Percentiles rank a stretch among this genome's conserved stretches.
Evolutionary conservation across 2,113 vertebrate genomes (phyloP).

Genomic region (Anoura caudifer): DNA sequence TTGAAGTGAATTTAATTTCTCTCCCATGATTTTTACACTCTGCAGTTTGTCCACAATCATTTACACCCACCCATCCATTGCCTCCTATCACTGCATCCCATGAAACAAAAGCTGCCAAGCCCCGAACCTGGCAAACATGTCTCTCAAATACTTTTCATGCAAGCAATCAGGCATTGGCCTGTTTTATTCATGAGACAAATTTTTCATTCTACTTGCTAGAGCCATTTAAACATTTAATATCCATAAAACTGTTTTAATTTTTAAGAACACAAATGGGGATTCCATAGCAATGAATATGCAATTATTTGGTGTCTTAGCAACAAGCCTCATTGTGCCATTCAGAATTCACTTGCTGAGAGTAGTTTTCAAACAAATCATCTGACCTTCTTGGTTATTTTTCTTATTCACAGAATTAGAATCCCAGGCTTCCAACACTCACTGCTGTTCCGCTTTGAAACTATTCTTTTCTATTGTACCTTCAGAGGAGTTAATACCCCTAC

Average conservation of each 20-base stretch:
- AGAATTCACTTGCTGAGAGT: conserved; percentile 44
- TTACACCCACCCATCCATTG: conserved; percentile 61
- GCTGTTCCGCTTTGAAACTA: not conserved
- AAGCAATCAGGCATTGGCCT: conserved; percentile 47
- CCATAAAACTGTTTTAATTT: conserved; percentile 73
- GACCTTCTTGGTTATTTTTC: not conserved
- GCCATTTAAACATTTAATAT: conserved; percentile 67
- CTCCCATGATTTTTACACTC: conserved; percentile 53
- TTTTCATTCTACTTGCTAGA: conserved; percentile 63
- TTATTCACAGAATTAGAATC: not conserved
- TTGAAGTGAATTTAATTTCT: conserved; percentile 53
- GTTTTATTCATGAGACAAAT: conserved; percentile 67
- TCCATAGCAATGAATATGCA: conserved; percentile 56
- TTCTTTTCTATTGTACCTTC: not conserved
- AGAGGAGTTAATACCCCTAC: not conserved
- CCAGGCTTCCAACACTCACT: not conserved
- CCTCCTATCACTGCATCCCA: not conserved
- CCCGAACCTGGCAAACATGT: conserved; percentile 38
- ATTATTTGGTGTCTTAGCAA: conserved; percentile 70
- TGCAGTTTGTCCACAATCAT: conserved; percentile 50
- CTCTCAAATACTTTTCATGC: conserved; percentile 61
- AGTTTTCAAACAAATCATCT: not conserved
- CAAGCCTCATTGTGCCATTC: conserved; percentile 43
- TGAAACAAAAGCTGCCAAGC: conserved; percentile 61
- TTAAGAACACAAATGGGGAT: conserved; percentile 70